phyloP scores from a whole-genome alignment of 2,888 invertebrate species.

The Leptinotarsa peninsularis region DNA sequence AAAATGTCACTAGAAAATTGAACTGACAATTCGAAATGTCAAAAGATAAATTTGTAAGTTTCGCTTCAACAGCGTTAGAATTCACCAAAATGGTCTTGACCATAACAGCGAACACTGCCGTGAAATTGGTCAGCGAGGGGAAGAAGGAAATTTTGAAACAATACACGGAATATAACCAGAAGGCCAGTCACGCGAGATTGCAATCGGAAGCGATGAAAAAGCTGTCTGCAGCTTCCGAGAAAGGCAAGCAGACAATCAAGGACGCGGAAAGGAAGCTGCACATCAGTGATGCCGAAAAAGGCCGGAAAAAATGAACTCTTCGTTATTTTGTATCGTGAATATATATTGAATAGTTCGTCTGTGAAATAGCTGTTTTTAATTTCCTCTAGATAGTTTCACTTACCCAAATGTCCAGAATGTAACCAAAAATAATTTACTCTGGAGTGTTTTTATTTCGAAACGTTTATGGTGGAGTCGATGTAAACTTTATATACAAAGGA shows the following conservation, averaged over 20 bases:
- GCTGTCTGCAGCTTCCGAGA: slow-evolving; percentile 30
- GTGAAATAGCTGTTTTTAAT: background rate
- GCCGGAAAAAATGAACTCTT: slow-evolving; percentile 1
- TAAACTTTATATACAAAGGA: too few species aligned
- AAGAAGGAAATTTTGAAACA: slow-evolving; percentile 50
- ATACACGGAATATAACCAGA: slow-evolving; percentile 46
- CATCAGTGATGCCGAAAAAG: background rate
- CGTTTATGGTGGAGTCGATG: too few species aligned
- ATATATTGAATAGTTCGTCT: background rate
- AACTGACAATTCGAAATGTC: slow-evolving; percentile 31
- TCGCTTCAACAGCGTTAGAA: slow-evolving; percentile 48
- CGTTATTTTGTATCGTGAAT: background rate
- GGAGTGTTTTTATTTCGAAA: background rate
- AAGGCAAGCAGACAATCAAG: slow-evolving; percentile 17
- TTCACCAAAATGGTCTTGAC: slow-evolving; percentile 50
- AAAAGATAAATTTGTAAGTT: slow-evolving; percentile 46
- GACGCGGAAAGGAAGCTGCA: slow-evolving; percentile 23
- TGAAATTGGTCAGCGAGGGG: slow-evolving; percentile 47
- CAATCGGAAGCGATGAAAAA: slow-evolving; percentile 37
- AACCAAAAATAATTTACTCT: background rate
- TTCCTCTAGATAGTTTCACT: background rate
- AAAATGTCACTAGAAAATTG: slow-evolving; percentile 29
- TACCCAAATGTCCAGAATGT: background rate
- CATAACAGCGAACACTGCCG: slow-evolving; percentile 50
- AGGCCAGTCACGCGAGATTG: slow-evolving; percentile 27